Evolutionary conservation across 2,113 vertebrate species (phyloP).

Genomic region (Gallinago paraguaiae): DNA sequence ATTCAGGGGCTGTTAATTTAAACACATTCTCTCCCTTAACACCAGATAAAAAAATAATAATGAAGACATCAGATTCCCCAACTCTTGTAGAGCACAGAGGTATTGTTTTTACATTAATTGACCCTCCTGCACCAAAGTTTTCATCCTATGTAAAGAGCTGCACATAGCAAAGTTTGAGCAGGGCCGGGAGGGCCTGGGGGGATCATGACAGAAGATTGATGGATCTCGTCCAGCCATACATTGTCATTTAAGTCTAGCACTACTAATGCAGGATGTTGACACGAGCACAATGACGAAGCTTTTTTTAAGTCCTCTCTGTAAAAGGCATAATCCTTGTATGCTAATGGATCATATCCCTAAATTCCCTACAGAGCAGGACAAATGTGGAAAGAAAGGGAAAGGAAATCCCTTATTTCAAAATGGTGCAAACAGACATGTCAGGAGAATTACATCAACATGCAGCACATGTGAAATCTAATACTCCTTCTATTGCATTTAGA

Average conservation of each 20-base stretch:
- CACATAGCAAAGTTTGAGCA: not conserved
- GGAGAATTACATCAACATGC: slow-evolving; percentile 67
- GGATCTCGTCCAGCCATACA: not conserved
- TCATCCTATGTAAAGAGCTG: not conserved
- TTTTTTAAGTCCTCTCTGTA: slow-evolving; percentile 44
- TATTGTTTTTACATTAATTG: not conserved
- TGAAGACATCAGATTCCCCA: not conserved
- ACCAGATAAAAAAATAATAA: not conserved
- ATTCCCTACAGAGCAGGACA: slow-evolving; percentile 10
- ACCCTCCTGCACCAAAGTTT: not conserved
- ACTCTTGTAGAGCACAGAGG: not conserved
- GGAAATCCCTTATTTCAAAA: slow-evolving; percentile 73
- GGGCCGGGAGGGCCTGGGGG: not conserved
- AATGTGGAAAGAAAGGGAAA: slow-evolving; percentile 67
- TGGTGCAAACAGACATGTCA: slow-evolving; percentile 69
- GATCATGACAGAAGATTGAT: not conserved
- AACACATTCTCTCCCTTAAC: not conserved
- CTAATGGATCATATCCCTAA: slow-evolving; percentile 38
- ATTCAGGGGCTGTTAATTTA: not conserved
- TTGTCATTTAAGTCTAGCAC: slow-evolving; percentile 3
- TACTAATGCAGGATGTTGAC: not conserved
- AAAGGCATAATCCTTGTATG: slow-evolving; percentile 52
- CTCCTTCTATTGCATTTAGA: slow-evolving; percentile 66
- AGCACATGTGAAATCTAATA: slow-evolving; percentile 66
- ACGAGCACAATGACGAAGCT: not conserved